These are phyloP conservation scores for Centropyge bicolor DNA, from an alignment of 2,797 vertebrate genomes.

Conservation along the genomic window DNA sequence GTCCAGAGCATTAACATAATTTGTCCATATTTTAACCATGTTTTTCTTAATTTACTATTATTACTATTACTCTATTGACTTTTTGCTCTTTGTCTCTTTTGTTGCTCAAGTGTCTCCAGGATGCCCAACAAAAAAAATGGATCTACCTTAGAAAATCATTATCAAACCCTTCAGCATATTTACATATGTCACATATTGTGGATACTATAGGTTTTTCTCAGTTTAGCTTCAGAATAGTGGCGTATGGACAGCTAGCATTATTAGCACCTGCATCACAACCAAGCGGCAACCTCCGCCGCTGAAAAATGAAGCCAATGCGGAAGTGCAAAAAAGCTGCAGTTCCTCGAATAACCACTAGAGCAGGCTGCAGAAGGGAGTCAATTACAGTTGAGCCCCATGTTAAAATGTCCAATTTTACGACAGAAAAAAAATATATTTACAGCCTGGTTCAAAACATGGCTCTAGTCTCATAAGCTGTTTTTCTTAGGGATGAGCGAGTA, in stretches of 20 bases:
- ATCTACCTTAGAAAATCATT: background rate
- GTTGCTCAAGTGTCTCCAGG: background rate
- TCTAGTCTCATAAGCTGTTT: too few species aligned
- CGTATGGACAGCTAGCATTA: background rate
- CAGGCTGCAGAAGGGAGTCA: too few species aligned
- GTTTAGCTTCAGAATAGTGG: background rate
- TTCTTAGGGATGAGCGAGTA: too few species aligned
- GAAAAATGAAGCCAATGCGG: too few species aligned
- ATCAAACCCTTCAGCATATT: background rate
- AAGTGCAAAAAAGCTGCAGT: too few species aligned
- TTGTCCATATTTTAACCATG: background rate
- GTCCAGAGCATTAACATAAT: background rate
- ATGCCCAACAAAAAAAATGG: background rate
- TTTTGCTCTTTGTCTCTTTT: background rate
- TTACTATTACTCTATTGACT: too few species aligned
- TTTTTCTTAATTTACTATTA: background rate
- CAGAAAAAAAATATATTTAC: too few species aligned
- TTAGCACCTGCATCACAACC: constrained; percentile 1
- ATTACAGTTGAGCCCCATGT: too few species aligned
- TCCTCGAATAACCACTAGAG: too few species aligned
- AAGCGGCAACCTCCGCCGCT: too few species aligned
- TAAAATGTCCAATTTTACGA: too few species aligned
- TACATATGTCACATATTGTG: background rate
- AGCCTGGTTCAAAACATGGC: too few species aligned
- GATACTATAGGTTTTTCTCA: background rate